Evolutionary conservation across 2,888 invertebrate genomes (phyloP).

Genomic region (Lasioglossum vierecki): DNA sequence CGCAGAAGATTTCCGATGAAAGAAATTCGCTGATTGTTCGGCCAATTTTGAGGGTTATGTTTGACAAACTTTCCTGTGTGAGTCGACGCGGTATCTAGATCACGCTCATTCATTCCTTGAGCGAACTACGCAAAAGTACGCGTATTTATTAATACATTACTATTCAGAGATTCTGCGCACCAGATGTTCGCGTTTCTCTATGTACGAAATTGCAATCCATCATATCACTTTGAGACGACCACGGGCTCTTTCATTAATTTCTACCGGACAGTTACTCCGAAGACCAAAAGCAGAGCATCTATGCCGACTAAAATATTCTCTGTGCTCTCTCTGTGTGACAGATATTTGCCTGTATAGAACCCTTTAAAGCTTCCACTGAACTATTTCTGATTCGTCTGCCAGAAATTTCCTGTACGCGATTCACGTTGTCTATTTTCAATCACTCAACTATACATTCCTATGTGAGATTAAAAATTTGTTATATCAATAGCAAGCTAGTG

Average conservation of each 20-base stretch:
- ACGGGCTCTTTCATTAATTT: slow-evolving; percentile 43
- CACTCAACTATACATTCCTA: neutral
- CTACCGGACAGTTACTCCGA: slow-evolving; percentile 30
- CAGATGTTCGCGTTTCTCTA: slow-evolving; percentile 43
- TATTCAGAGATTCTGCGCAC: slow-evolving; percentile 46
- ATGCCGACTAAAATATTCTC: neutral
- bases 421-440: neutral
- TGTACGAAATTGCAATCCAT: slow-evolving; percentile 39
- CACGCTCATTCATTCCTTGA: slow-evolving; percentile 11
- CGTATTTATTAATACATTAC: slow-evolving; percentile 51
- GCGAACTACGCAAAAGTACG: slow-evolving; percentile 17
- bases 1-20: neutral
- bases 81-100: neutral
- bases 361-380: neutral
- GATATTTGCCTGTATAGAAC: neutral
- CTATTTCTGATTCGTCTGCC: neutral
- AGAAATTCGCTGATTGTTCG: neutral
- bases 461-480: neutral
- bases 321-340: no score
- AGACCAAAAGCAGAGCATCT: slow-evolving; percentile 12
- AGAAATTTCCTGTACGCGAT: neutral
- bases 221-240: slow-evolving; percentile 23
- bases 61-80: neutral
- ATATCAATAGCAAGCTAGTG: no score
- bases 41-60: neutral